Conservation (phyloP, 2,113 vertebrate genomes). For the Balaenoptera acutorostrata region DNA sequence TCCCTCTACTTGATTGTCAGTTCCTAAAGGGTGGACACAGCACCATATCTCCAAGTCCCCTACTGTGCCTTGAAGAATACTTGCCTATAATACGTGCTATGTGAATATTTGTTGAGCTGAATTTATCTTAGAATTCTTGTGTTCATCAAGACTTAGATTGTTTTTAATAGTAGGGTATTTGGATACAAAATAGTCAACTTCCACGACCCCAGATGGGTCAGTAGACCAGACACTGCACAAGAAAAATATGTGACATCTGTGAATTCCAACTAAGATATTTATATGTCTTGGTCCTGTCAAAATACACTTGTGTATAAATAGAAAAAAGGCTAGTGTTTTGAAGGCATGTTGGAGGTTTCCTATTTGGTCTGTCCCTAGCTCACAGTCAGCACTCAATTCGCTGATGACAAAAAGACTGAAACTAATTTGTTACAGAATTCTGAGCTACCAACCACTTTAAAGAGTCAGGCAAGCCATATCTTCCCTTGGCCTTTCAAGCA, state of each 20-base stretch:
- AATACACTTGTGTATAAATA: background rate
- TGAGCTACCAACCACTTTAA: background rate
- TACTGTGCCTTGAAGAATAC: background rate
- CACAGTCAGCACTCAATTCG: background rate
- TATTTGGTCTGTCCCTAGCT: background rate
- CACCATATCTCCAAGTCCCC: background rate
- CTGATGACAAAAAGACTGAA: background rate
- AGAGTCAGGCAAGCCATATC: background rate
- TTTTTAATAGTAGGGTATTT: background rate
- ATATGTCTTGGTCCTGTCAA: background rate
- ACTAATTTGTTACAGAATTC: conserved; percentile 32
- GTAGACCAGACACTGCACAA: background rate
- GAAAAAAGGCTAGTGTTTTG: background rate
- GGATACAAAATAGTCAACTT: background rate
- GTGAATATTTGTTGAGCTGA: background rate
- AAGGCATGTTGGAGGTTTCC: background rate
- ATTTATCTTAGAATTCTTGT: background rate
- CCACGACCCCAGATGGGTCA: background rate
- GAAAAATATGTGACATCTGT: background rate
- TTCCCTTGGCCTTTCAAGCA: conserved; percentile 45
- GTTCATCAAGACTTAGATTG: background rate
- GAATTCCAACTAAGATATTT: background rate
- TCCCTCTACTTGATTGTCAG: background rate
- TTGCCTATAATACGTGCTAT: background rate
- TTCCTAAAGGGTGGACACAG: background rate